A percentile compares a stretch with the other conserved stretches of the same genome.
Evolutionary conservation across 2,888 invertebrate species (phyloP).

Genomic region (Microplitis manilae): DNA sequence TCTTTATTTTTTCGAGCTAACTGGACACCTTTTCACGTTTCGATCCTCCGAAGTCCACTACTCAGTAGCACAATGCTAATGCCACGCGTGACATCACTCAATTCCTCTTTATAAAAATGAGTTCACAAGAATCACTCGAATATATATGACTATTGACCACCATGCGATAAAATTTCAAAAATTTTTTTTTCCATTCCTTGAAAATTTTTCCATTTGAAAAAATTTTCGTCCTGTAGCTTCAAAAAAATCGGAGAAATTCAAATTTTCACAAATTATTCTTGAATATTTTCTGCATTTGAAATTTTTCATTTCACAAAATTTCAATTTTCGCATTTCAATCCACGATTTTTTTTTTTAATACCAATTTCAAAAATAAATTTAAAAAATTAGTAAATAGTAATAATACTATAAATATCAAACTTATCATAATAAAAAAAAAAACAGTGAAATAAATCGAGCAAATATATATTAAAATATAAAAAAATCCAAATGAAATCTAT

Average conservation of each 20-base stretch:
- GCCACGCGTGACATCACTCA: slow-evolving; percentile 29
- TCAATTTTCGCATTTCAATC: too few species aligned
- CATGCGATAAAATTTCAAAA: not conserved
- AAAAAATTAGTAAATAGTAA: too few species aligned
- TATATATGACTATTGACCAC: not conserved
- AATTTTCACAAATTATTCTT: too few species aligned
- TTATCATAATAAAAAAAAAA: not conserved
- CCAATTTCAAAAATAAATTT: too few species aligned
- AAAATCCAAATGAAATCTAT: slow-evolving; percentile 30
- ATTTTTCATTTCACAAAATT: too few species aligned
- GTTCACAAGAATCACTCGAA: not conserved
- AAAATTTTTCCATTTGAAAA: too few species aligned
- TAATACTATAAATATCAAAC: too few species aligned
- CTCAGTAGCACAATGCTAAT: slow-evolving; percentile 20
- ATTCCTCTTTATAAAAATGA: slow-evolving; percentile 25
- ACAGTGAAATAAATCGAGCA: not conserved
- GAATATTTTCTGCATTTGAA: too few species aligned
- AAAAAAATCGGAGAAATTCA: too few species aligned
- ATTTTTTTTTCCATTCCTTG: not conserved
- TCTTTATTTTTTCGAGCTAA: slow-evolving; percentile 14
- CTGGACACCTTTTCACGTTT: slow-evolving; percentile 27
- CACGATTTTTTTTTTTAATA: too few species aligned
- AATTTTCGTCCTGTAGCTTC: too few species aligned
- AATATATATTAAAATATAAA: slow-evolving; percentile 13
- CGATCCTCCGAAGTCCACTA: slow-evolving; percentile 1